phyloP scores from a whole-genome alignment of 2,888 invertebrate species.

The Cynaeus angustus region DNA sequence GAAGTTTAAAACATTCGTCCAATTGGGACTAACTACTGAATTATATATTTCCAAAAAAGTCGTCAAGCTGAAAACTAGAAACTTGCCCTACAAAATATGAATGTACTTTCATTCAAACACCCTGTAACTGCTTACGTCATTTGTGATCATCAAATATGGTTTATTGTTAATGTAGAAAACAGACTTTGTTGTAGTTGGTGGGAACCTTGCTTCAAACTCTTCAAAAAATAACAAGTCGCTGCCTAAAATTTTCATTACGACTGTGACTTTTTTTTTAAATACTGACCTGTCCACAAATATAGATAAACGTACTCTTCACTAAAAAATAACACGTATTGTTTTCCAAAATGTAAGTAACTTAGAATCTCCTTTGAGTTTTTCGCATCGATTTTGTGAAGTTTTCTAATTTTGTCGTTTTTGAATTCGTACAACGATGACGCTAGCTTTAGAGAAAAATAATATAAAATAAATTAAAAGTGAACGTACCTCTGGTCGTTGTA shows the following conservation, averaged over 20 bases:
- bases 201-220: neutral
- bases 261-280: constrained; percentile 49
- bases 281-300: constrained; percentile 61
- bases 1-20: constrained; percentile 1
- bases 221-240: constrained; percentile 52
- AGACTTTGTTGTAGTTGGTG: neutral
- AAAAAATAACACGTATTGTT: constrained; percentile 58
- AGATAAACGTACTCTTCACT: constrained; percentile 51
- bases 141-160: constrained; percentile 10
- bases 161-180: constrained; percentile 4
- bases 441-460: constrained; percentile 51
- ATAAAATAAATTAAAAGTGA: no score
- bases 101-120: neutral
- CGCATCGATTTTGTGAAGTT: constrained; percentile 58
- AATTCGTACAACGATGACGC: constrained; percentile 59
- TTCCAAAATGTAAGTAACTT: constrained; percentile 52
- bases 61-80: constrained; percentile 4
- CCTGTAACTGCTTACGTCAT: constrained; percentile 4
- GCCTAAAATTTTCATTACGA: constrained; percentile 53
- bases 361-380: constrained; percentile 51
- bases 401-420: constrained; percentile 55
- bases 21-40: neutral
- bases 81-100: constrained; percentile 6
- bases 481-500: constrained; percentile 52
- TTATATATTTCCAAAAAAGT: constrained; percentile 2